Conservation (phyloP, 92 coral and sea anemone species). For the Epizoanthus scotinus region DNA sequence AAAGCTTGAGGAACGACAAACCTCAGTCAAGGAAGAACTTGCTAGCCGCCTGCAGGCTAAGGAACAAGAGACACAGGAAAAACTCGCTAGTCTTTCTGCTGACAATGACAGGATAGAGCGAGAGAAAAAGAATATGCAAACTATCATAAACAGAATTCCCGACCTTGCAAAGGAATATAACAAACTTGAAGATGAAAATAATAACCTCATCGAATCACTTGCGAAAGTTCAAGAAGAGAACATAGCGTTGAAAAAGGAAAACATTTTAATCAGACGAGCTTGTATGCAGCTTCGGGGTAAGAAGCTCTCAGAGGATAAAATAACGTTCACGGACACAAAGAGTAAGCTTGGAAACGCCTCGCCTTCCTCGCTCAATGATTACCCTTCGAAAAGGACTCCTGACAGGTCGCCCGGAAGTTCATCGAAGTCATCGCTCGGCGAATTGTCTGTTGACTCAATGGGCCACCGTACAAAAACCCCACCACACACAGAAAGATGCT, state of each 20-base stretch:
- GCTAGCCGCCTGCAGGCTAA: slow-evolving; percentile 39
- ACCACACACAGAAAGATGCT: slow-evolving; percentile 27
- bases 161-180: slow-evolving; percentile 49
- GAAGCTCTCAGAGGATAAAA: slow-evolving; percentile 37
- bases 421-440: slow-evolving; percentile 7
- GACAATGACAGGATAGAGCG: slow-evolving; percentile 4
- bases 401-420: slow-evolving; percentile 1
- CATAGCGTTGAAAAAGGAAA: slow-evolving; percentile 70
- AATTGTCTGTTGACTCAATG: neutral
- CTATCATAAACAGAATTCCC: slow-evolving; percentile 25
- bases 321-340: neutral
- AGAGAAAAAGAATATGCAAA: slow-evolving; percentile 23
- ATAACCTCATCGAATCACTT: slow-evolving; percentile 51
- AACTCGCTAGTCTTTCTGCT: slow-evolving; percentile 42
- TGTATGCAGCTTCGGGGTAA: slow-evolving; percentile 64
- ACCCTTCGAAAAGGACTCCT: neutral
- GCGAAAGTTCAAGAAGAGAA: slow-evolving; percentile 74
- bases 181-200: slow-evolving; percentile 58
- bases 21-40: slow-evolving; percentile 41
- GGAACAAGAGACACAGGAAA: slow-evolving; percentile 33
- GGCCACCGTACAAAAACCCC: neutral
- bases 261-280: slow-evolving; percentile 61
- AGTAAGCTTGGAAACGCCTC: neutral
- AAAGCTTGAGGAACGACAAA: slow-evolving; percentile 45
- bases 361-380: neutral